Percentiles rank a stretch among this genome's conserved stretches.
phyloP scores from a whole-genome alignment of 2,797 vertebrate species.

The Sardinella longiceps region DNA sequence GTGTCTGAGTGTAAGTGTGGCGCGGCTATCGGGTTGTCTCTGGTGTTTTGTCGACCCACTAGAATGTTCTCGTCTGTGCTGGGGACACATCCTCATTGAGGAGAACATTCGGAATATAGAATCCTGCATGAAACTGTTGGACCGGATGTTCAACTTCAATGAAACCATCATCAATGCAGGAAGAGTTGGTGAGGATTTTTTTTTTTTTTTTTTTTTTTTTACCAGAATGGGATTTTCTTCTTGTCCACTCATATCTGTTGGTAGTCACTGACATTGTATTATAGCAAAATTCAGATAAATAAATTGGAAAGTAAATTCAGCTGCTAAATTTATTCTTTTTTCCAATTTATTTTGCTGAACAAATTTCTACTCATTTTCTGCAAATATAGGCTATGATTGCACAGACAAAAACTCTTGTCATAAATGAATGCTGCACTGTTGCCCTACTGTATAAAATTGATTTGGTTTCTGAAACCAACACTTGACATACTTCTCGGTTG shows the following conservation, averaged over 20 bases:
- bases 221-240: neutral
- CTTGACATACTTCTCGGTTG: neutral
- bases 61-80: constrained; percentile 60
- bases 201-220: no score
- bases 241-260: neutral
- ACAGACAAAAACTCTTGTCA: neutral
- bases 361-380: no score
- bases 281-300: no score
- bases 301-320: no score
- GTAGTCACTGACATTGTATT: no score
- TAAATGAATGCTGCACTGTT: no score
- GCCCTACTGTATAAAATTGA: neutral
- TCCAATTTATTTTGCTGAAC: no score
- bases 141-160: constrained; percentile 66
- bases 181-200: constrained; percentile 69
- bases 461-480: neutral
- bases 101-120: constrained; percentile 59
- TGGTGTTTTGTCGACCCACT: constrained; percentile 62
- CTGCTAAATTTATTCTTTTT: no score
- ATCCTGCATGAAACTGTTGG: constrained; percentile 64
- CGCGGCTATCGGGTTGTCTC: constrained; percentile 62
- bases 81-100: constrained; percentile 57
- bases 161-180: constrained; percentile 61
- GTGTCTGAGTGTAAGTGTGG: constrained; percentile 50
- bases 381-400: neutral